Conservation (phyloP, 1,140 invertebrate genomes). For the Sogatella furcifera region DNA sequence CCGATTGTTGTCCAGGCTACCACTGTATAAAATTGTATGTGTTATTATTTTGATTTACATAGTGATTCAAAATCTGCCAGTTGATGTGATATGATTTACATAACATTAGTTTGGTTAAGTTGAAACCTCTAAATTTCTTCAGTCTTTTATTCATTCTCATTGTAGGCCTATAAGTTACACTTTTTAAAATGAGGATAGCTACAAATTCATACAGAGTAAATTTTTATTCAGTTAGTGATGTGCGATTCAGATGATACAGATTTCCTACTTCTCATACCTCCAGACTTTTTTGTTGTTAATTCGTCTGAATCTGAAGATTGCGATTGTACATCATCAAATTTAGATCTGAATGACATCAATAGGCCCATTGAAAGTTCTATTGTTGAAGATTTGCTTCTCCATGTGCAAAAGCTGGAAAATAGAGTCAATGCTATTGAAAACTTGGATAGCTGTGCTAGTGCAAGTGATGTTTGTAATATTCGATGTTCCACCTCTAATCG, state of each 20-base stretch:
- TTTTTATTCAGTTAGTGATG: conserved; percentile 38
- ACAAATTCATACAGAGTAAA: neutral
- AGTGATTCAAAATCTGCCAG: too few relatives aligned
- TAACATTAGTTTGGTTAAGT: too few relatives aligned
- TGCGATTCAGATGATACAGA: conserved; percentile 77
- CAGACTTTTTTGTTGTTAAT: conserved; percentile 51
- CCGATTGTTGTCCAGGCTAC: too few relatives aligned
- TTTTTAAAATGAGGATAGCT: too few relatives aligned
- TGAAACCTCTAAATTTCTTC: too few relatives aligned
- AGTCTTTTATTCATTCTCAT: too few relatives aligned
- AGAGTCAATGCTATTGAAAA: conserved; percentile 20
- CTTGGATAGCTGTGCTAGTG: conserved; percentile 7
- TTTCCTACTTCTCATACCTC: conserved; percentile 61
- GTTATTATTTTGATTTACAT: too few relatives aligned
- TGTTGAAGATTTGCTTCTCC: conserved; percentile 18
- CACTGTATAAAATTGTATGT: too few relatives aligned
- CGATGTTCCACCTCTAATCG: neutral
- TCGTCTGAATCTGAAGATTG: conserved; percentile 37
- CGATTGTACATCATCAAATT: conserved; percentile 2
- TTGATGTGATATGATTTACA: too few relatives aligned
- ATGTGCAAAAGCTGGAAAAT: conserved; percentile 20
- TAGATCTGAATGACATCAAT: neutral
- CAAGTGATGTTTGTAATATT: too few relatives aligned
- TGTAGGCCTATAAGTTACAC: too few relatives aligned
- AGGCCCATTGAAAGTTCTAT: conserved; percentile 7